Evolutionary conservation across 92 coral and sea anemone species (phyloP), one percentile per base, ranked within the genome.

Genomic region (Actinostola sp.): DNA sequence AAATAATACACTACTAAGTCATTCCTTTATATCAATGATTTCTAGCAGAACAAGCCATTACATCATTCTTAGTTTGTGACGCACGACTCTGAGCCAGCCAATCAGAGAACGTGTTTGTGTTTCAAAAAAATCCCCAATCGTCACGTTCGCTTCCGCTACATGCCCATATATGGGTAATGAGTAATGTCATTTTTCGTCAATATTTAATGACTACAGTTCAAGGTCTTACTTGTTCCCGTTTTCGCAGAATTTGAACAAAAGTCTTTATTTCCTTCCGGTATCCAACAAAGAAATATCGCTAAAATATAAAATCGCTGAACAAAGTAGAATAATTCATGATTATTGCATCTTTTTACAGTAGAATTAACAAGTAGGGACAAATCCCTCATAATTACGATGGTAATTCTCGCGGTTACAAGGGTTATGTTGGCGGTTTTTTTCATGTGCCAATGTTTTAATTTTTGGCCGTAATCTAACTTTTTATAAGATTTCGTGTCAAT

Each of bases 101-200:
- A 75, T 75, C 81, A 64, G 49, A 19, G 34, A n/a, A 24, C 30
- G 64, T 0, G 8, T 4, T 50, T 52, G 13, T 51, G 31, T 28
- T 29, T 9, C 42, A 51, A 20, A 2, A 25, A 68, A 51, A 52
- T 30, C 30, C 31, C 36, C 57, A 27, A 14, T 7, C 25, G 41
- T 67, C 56, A 67, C 46, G 44, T 29, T 21, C 6, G 45, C 42
- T 33, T 68, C 74, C 74, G 74, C 61, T 51, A 23, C 61, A 49
- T n/a, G 49, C 27, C 74, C 74, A 30, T 68, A 51, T 68, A 50
- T 52, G 74, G 74, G n/a, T n/a, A n/a, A n/a, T n/a, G n/a, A n/a
- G n/a, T n/a, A n/a, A n/a, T n/a, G n/a, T n/a, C n/a, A n/a, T n/a
- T 31, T 31, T 9, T 4, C 5, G 11, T 36, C 36, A 27, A 57